These are phyloP conservation scores for Centropus unirufus DNA, from an alignment of 2,113 vertebrate genomes.

Conservation along the genomic window DNA sequence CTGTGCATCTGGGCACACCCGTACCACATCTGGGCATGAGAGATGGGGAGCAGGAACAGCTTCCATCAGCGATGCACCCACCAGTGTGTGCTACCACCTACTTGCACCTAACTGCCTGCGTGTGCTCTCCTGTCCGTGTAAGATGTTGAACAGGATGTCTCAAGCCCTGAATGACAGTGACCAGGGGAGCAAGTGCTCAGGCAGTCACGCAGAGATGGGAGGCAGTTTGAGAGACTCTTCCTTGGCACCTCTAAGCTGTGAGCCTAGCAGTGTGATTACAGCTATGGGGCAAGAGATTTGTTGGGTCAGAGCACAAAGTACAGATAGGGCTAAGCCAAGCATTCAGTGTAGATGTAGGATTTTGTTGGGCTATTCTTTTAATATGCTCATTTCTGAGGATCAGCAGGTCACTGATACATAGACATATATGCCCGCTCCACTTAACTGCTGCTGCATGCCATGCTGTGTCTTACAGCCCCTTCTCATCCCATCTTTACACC, in stretches of 20 bases:
- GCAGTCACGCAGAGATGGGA: not conserved
- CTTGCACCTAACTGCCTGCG: no score
- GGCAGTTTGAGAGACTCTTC: not conserved
- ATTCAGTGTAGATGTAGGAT: not conserved
- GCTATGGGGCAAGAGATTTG: not conserved
- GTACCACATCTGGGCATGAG: accelerated
- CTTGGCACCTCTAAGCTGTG: not conserved
- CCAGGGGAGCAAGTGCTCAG: not conserved
- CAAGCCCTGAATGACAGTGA: not conserved
- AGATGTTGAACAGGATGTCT: not conserved
- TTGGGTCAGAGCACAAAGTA: not conserved
- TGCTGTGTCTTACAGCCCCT: not conserved
- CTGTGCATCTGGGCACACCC: not conserved
- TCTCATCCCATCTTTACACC: not conserved
- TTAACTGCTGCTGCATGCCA: not conserved
- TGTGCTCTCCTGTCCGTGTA: accelerated
- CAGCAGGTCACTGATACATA: not conserved
- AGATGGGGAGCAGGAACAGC: not conserved
- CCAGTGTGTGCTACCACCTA: not conserved
- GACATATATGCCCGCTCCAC: not conserved
- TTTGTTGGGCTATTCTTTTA: not conserved
- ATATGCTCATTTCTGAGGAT: not conserved
- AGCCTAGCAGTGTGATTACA: not conserved
- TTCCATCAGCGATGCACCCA: not conserved
- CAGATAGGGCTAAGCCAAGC: not conserved